Evolutionary conservation across 53 echinoderm and acorn worm species (phyloP).

Genomic region (Astropecten irregularis): DNA sequence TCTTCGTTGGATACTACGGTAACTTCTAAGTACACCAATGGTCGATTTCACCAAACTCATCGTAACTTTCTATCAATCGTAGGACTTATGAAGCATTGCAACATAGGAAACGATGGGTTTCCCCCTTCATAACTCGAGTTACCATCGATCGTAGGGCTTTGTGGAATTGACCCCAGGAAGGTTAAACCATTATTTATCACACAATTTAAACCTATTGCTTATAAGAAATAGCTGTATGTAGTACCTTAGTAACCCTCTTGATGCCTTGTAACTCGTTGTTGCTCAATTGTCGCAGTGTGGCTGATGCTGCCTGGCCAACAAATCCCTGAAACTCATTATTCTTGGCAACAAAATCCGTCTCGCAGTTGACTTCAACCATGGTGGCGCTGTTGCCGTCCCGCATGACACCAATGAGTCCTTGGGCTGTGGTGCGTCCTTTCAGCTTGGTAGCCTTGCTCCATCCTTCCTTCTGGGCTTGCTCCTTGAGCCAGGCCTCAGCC

Average conservation of each 20-base stretch:
- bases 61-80: too few species aligned
- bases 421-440: constrained; percentile 81
- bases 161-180: too few species aligned
- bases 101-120: too few species aligned
- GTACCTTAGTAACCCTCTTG: constrained; percentile 23
- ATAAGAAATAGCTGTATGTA: too few species aligned
- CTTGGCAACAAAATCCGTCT: constrained; percentile 97
- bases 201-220: too few species aligned
- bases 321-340: constrained; percentile 88
- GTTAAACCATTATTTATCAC: too few species aligned
- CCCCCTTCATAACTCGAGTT: too few species aligned
- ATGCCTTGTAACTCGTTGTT: constrained; percentile 9
- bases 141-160: too few species aligned
- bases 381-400: constrained; percentile 67
- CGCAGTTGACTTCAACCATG: constrained; percentile 99
- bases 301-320: constrained; percentile 78
- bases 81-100: too few species aligned
- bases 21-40: too few species aligned
- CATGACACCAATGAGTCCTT: constrained; percentile 86
- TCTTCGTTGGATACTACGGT: too few species aligned
- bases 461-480: constrained; percentile 97
- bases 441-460: constrained; percentile 97
- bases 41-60: too few species aligned
- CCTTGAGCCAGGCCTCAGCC: constrained; percentile 87
- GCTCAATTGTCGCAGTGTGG: constrained; percentile 62